phyloP scores from a whole-genome alignment of 2,113 vertebrate genomes.

The Alethe diademata region DNA sequence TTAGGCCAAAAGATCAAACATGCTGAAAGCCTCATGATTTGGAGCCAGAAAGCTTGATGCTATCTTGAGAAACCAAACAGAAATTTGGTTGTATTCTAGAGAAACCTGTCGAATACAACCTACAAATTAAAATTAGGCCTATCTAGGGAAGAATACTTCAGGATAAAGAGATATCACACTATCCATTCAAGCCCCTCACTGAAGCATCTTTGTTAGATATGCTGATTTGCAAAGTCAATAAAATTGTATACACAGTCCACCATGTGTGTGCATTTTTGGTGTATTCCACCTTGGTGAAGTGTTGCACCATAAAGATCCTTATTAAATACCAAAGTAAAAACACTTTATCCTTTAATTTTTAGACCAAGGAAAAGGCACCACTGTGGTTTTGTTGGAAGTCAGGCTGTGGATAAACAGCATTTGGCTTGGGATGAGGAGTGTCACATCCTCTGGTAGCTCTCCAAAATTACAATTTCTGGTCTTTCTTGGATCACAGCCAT shows the following conservation, averaged over 20 bases:
- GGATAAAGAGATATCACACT: not conserved
- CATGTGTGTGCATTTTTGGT: accelerated
- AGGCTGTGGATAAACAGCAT: not conserved
- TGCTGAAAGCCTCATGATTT: no score
- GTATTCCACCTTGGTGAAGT: not conserved
- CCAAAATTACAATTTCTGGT: not conserved
- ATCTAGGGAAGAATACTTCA: not conserved
- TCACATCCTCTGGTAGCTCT: not conserved
- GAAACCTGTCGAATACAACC: not conserved
- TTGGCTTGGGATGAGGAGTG: accelerated
- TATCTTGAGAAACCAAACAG: not conserved
- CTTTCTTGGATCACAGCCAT: not conserved
- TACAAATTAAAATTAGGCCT: not conserved
- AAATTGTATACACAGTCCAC: accelerated
- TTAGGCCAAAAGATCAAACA: not conserved
- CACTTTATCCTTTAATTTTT: not conserved
- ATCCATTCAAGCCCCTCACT: not conserved
- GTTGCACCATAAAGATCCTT: not conserved
- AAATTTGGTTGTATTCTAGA: no score
- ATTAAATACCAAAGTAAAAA: not conserved
- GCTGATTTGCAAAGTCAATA: not conserved
- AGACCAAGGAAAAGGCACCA: not conserved
- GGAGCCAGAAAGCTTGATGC: accelerated
- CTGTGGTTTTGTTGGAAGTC: not conserved
- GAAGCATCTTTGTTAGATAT: not conserved